Base-by-base conservation (phyloP, 2,113 vertebrate species). In the Scatophagus argus region DNA sequence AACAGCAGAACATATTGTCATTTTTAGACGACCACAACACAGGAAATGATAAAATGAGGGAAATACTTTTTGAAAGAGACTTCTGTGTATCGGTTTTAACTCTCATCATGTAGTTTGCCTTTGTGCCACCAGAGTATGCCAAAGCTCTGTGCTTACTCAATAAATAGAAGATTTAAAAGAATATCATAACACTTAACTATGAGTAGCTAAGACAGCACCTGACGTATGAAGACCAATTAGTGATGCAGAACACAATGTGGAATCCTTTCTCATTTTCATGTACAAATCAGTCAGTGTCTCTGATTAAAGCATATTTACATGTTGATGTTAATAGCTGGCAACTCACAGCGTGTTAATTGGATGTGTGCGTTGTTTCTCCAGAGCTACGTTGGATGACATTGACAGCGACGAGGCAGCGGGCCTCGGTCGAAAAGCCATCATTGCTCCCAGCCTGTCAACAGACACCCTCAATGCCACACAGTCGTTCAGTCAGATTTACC, bases 401-500 rank as follows among this genome's bases (percentile, higher is more conserved):
- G 94, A 93, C 55, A 95, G 93, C 1, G 95, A 96, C 0, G 91
- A 96, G 0, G 91, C 91, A 19, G 84, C 5, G 43, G 94, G 1
- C 10, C 77, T 68, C 1, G 47, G 83, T 23, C 13, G 56, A 69
- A 72, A 91, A 76, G 61, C 82, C 12, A 21, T 38, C 43, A n/a
- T 89, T 29, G 34, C 84, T 21, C 36, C 13, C 2, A 82, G 23
- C 70, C 16, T 68, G 1, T 91, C 90, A 11, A 44, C 84, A 36
- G 93, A 94, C 5, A 62, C 71, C 6, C 52, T 92, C 2, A 87
- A 4, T 21, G 76, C 75, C 5, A 29, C 87, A 31, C 93, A 94
- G 85, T 91, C 91, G 31, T 75, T 95, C 85, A 91, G 29, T 79
- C 94, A 94, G 86, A 79, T 95, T 58, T 97, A 96, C 88, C 95